A percentile compares a stretch with the other conserved stretches of the same genome.
Conservation (phyloP, 2,888 invertebrate genomes). For the Chloromyia formosa region DNA sequence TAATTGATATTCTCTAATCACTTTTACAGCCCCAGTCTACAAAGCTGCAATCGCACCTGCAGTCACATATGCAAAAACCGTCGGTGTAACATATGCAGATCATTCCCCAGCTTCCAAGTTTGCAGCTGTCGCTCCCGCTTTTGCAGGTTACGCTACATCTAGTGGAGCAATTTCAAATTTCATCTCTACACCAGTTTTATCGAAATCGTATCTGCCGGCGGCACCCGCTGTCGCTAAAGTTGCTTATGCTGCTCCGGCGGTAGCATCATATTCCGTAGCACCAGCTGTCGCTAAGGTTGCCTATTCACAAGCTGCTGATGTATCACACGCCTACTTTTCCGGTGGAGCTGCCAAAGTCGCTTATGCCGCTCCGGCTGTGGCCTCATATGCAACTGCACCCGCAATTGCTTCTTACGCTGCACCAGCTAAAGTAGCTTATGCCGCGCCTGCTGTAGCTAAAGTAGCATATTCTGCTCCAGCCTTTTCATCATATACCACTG, state of each 20-base stretch:
- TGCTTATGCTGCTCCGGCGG: constrained; percentile 48
- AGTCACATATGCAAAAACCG: constrained; percentile 59
- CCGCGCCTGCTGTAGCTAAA: constrained; percentile 49
- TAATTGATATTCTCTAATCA: too few species aligned
- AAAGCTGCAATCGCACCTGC: constrained; percentile 53
- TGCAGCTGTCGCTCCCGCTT: constrained; percentile 63
- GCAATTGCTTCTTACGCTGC: constrained; percentile 13
- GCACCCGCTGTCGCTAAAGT: constrained; percentile 50
- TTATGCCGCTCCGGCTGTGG: constrained; percentile 54
- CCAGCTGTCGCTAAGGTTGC: constrained; percentile 50
- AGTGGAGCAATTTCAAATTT: constrained; percentile 64
- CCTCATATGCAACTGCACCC: constrained; percentile 37
- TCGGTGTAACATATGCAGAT: constrained; percentile 59
- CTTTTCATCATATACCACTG: constrained; percentile 15
- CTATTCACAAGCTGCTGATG: constrained; percentile 50
- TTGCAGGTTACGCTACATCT: constrained; percentile 68
- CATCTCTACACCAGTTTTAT: constrained; percentile 56
- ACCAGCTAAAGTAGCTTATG: constrained; percentile 53
- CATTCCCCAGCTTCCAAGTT: constrained; percentile 62
- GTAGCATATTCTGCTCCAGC: constrained; percentile 43
- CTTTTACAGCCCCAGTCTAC: background rate
- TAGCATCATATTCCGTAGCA: constrained; percentile 47
- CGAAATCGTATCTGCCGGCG: constrained; percentile 57
- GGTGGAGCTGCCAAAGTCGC: constrained; percentile 54
- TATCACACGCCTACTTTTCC: constrained; percentile 57